Percentiles rank a stretch among this genome's conserved stretches.
phyloP scores from a whole-genome alignment of 2,797 vertebrate species.

The Ispidina picta region DNA sequence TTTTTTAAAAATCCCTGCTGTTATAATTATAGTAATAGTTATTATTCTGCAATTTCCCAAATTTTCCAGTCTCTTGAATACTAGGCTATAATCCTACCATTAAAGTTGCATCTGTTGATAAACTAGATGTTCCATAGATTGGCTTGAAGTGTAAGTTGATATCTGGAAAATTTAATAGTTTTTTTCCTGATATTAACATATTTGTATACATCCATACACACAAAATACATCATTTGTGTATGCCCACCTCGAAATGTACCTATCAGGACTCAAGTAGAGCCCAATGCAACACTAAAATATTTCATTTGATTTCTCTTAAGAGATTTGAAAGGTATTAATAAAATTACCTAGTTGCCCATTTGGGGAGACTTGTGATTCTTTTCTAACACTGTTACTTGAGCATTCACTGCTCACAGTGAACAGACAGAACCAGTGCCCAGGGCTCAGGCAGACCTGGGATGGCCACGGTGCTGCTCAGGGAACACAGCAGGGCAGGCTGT shows the following conservation, averaged over 20 bases:
- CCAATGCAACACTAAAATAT: neutral
- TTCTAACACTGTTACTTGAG: neutral
- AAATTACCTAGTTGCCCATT: neutral
- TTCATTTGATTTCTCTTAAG: neutral
- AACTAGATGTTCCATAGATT: neutral
- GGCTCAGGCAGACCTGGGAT: neutral
- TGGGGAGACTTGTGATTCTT: neutral
- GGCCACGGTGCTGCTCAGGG: neutral
- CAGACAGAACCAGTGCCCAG: neutral
- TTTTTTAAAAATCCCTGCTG: neutral
- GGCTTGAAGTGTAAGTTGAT: neutral
- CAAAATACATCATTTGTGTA: neutral
- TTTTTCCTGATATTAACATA: neutral
- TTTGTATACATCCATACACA: neutral
- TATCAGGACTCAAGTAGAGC: neutral
- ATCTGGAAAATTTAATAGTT: neutral
- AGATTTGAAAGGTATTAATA: neutral
- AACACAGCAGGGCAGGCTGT: neutral
- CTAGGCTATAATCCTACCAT: neutral
- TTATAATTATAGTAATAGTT: slow-evolving; percentile 3
- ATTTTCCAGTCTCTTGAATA: neutral
- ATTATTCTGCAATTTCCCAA: neutral
- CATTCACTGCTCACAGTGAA: neutral
- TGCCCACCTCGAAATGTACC: neutral
- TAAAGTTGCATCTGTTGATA: slow-evolving; percentile 27